Evolutionary conservation across 2,113 vertebrate genomes (phyloP).

Genomic region (Elephantulus edwardii): DNA sequence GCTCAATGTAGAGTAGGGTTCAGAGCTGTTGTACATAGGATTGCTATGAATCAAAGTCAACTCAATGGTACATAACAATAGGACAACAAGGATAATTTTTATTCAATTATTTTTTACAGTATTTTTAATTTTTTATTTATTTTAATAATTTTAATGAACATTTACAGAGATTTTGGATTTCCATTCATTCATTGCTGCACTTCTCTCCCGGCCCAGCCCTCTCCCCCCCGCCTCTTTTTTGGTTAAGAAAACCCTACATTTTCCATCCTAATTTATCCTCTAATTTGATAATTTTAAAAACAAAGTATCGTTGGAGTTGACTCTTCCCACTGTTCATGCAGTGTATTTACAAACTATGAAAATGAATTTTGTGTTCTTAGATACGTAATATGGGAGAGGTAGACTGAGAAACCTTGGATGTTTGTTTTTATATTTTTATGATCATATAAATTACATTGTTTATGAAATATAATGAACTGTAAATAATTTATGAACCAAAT

Average conservation of each 20-base stretch:
- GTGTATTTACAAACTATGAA: slow-evolving; percentile 44
- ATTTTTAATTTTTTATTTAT: too few relatives aligned
- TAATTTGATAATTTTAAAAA: slow-evolving; percentile 51
- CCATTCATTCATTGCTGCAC: too few relatives aligned
- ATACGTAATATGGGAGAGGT: neutral
- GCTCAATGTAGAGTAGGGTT: too few relatives aligned
- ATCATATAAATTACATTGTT: slow-evolving; percentile 38
- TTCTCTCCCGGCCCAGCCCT: too few relatives aligned
- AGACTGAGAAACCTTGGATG: neutral
- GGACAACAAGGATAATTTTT: too few relatives aligned
- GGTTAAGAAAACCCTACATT: neutral
- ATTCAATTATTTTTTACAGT: too few relatives aligned
- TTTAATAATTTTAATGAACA: too few relatives aligned
- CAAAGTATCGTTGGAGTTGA: slow-evolving; percentile 30
- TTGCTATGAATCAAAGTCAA: too few relatives aligned
- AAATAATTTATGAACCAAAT: slow-evolving; percentile 69
- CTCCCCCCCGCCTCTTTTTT: too few relatives aligned
- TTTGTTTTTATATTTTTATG: neutral
- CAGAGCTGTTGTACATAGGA: too few relatives aligned
- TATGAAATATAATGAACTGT: neutral
- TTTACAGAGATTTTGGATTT: too few relatives aligned
- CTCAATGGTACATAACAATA: too few relatives aligned
- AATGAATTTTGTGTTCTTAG: slow-evolving; percentile 24
- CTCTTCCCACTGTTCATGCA: neutral
- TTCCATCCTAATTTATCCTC: slow-evolving; percentile 48